A percentile compares a stretch with the other conserved stretches of the same genome.
Conservation (phyloP, 2,888 invertebrate genomes). For the Troides aeacus region DNA sequence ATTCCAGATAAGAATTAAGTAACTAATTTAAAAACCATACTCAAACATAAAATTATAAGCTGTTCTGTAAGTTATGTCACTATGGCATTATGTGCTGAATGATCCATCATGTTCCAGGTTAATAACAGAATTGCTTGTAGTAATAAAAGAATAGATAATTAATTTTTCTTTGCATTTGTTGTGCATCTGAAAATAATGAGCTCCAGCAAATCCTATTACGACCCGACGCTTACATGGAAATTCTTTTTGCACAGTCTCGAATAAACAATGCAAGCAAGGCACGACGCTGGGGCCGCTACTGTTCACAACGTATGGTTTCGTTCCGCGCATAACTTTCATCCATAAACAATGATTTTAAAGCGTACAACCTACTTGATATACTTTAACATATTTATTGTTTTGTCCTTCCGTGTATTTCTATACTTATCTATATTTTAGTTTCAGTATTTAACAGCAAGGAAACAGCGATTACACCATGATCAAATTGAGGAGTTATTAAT, state of each 20-base stretch:
- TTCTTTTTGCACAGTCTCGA: slow-evolving; percentile 28
- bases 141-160: slow-evolving; percentile 18
- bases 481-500: neutral
- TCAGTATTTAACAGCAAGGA: neutral
- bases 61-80: neutral
- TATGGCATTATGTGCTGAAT: neutral
- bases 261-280: slow-evolving; percentile 23
- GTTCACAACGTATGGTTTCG: slow-evolving; percentile 20
- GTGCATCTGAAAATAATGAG: slow-evolving; percentile 37
- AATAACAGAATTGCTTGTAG: slow-evolving; percentile 1
- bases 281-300: slow-evolving; percentile 22
- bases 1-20: no score
- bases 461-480: neutral
- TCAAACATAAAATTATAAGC: no score
- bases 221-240: slow-evolving; percentile 31
- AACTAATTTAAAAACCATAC: no score
- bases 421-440: neutral
- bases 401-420: neutral
- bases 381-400: neutral
- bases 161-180: slow-evolving; percentile 16
- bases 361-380: slow-evolving; percentile 1
- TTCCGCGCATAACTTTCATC: neutral
- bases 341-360: neutral
- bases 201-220: slow-evolving; percentile 43
- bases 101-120: neutral